Evolutionary conservation across 2,888 invertebrate genomes (phyloP), one percentile per base, ranked within the genome.

Genomic region (Dasysyrphus albostriatus): DNA sequence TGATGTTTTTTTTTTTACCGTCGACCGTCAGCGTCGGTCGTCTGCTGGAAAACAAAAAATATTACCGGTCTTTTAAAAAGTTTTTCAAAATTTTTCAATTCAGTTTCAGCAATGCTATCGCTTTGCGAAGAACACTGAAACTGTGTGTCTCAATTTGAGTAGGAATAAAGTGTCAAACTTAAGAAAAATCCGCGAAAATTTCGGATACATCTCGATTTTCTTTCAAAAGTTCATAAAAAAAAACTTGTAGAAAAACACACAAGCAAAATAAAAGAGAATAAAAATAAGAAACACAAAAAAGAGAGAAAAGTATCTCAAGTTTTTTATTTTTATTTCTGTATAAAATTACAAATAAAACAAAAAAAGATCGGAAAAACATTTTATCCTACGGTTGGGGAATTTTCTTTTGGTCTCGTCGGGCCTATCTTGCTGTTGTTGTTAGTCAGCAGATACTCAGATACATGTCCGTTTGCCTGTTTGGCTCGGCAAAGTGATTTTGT

Each of bases 81-180:
- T 47, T 78, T 58, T 69, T 73, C 56, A 72, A 29, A 39, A 74
- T 34, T 37, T 39, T 73, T 42, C 72, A 69, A 42, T 81, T 87
- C 82, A 87, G 87, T 87, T 87, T 79, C 78, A 82, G 75, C 78
- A 82, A 56, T 87, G 82, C 87, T 72, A 87, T 79, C 83, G 78
- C 42, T 78, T 82, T 87, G 87, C 78, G 65, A 78, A 70, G 67
- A 82, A 79, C 87, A 49, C 78, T 59, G 44, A 74, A 78, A 74
- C 65, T 29, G 63, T 67, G 72, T 63, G 42, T 54, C 34, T 67
- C 29, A 77, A 85, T 78, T 24, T 85, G 63, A 81, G 81, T 78
- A 63, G 56, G 56, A 51, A 76, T 63, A 73, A 84, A 85, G 56
- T 81, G 77, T 74, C 81, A 85, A 76, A 72, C 29, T 56, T 34